Evolutionary conservation across 2,888 invertebrate genomes (phyloP), one percentile per base, ranked within the genome.

Genomic region (Aporophyla nigra): DNA sequence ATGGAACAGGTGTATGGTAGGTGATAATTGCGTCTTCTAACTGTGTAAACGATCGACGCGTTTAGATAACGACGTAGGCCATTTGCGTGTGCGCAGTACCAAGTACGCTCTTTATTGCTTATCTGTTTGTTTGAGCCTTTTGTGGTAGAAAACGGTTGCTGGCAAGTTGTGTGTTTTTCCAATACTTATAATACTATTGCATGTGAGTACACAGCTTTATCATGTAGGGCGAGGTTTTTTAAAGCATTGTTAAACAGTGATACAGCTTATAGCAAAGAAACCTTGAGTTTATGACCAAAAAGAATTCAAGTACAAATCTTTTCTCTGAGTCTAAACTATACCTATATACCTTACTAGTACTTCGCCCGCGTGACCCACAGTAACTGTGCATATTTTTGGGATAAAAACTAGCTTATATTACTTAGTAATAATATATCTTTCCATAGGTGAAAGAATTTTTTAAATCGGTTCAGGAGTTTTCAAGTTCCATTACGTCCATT

Each of bases 1-100:
- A 83, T 82, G 85, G 84, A 90, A 91, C 94, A 94, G 93, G 94
- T 94, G 94, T 92, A 87, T 58, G 71, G 85, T 71, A 89, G 89
- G 93, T 92, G 93, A 92, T 94, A 93, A 94, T 93, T 92, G 92
- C 90, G 90, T 91, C 91, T 90, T 92, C 90, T 87, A 90, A 88
- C 89, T 85, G 85, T 86, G 91, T 89, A 91, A 92, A 89, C 93
- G 90, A 93, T 92, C 89, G 90, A 88, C 90, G 91, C 90, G 89
- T 92, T 92, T 89, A 94, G 94, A 94, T 94, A 93, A 93, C 89
- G 89, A 93, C 92, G 92, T 86, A 82, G 83, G 88, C 89, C 91
- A 91, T 92, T 92, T 92, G 91, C 91, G 90, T 88, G 86, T 88
- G 88, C 88, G 88, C 89, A 87, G 82, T 86, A 53, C 80, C 59